Conservation (phyloP, 2,113 vertebrate genomes). For the Phainopepla nitens region DNA sequence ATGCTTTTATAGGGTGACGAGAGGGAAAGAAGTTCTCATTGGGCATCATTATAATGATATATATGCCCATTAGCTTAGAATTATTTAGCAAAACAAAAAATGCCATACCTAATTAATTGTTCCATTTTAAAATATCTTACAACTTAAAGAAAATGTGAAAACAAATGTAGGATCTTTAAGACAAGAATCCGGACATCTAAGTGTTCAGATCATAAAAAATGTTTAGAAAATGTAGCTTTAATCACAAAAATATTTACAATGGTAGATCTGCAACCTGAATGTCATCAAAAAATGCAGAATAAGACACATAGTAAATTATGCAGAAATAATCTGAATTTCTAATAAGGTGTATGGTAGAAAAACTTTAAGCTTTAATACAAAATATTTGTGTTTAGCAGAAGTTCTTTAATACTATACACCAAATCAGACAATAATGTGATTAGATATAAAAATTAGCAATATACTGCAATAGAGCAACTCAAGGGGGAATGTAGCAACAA, state of each 20-base stretch:
- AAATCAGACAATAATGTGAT: constrained; percentile 15
- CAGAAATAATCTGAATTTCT: constrained; percentile 21
- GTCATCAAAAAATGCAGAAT: neutral
- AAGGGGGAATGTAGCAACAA: neutral
- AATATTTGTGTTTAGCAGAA: neutral
- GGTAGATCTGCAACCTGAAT: neutral
- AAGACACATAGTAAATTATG: neutral
- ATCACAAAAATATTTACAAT: neutral
- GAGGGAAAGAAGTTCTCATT: neutral
- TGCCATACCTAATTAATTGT: fast-evolving
- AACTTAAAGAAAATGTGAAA: neutral
- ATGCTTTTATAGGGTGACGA: fast-evolving
- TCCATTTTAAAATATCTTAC: neutral
- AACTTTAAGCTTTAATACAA: neutral
- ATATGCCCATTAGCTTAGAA: neutral
- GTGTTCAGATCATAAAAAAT: neutral
- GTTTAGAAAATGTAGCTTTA: neutral
- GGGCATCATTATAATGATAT: neutral
- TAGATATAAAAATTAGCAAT: neutral
- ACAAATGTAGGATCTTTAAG: fast-evolving
- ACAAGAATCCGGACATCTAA: neutral
- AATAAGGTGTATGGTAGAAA: neutral
- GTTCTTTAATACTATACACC: neutral
- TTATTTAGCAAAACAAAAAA: neutral
- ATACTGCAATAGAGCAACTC: neutral